Evolutionary conservation across 2,888 invertebrate species (phyloP).

Genomic region (Metellina segmentata): DNA sequence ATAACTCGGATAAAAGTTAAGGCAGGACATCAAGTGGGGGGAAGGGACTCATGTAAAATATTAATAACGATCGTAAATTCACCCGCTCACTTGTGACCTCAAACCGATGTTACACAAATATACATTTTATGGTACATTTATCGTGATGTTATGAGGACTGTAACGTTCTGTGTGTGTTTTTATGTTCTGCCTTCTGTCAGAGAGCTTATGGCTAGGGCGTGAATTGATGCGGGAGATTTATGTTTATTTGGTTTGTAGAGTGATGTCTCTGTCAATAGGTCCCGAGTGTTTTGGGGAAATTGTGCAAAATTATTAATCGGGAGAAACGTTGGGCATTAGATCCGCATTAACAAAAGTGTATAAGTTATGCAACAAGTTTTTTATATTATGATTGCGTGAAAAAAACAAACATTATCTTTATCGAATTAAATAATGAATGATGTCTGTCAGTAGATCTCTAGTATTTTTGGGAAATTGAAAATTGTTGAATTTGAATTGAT

Average conservation of each 20-base stretch:
- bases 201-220: background rate
- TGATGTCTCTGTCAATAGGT: too few relatives aligned
- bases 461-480: too few relatives aligned
- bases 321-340: too few relatives aligned
- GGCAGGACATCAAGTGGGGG: background rate
- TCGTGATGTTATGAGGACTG: background rate
- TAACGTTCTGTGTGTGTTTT: background rate
- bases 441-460: too few relatives aligned
- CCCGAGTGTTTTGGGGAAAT: too few relatives aligned
- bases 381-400: too few relatives aligned
- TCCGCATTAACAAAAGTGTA: too few relatives aligned
- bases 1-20: conserved; percentile 51
- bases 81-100: background rate
- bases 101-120: background rate
- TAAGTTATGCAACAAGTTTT: too few relatives aligned
- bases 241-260: background rate
- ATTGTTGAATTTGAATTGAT: too few relatives aligned
- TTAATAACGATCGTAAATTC: conserved; percentile 43
- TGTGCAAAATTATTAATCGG: too few relatives aligned
- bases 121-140: background rate
- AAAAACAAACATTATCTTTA: too few relatives aligned
- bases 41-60: conserved; percentile 36
- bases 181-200: background rate
- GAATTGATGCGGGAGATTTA: background rate
- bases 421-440: too few relatives aligned